Conservation (phyloP, 2,797 vertebrate species). For the Apogon hyalosoma region DNA sequence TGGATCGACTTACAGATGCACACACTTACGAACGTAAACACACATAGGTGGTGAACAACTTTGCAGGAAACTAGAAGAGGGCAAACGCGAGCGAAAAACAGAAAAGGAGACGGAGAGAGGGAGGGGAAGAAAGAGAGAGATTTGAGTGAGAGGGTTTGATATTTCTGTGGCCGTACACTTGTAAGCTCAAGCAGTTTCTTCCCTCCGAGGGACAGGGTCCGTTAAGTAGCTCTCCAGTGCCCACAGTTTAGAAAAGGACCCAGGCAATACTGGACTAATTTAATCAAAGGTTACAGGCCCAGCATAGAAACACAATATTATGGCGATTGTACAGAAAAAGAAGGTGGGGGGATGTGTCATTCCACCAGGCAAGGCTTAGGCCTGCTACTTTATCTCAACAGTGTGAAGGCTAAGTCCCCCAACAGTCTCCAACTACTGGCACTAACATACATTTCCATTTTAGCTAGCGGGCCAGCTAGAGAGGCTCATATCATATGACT, state of each 20-base stretch:
- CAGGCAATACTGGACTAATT: conserved; percentile 82
- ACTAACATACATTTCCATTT: conserved; percentile 76
- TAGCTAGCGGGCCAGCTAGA: conserved; percentile 66
- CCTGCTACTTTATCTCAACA: conserved; percentile 80
- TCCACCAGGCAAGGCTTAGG: conserved; percentile 81
- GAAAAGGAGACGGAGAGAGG: conserved; percentile 47
- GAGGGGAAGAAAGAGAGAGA: conserved; percentile 57
- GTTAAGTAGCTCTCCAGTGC: conserved; percentile 83
- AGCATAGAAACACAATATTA: conserved; percentile 83
- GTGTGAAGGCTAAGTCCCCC: conserved; percentile 77
- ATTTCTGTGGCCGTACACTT: conserved; percentile 80
- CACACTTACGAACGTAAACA: conserved; percentile 16
- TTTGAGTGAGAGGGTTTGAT: conserved; percentile 80
- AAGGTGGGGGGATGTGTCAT: conserved; percentile 74
- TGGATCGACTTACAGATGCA: conserved; percentile 66
- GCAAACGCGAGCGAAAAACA: conserved; percentile 43
- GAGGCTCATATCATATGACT: conserved; percentile 65
- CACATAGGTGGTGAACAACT: conserved; percentile 39
- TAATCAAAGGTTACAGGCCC: conserved; percentile 85
- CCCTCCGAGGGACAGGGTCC: conserved; percentile 81
- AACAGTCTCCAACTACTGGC: conserved; percentile 68
- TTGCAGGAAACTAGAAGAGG: conserved; percentile 48
- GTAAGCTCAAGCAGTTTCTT: conserved; percentile 82
- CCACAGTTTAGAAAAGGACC: conserved; percentile 83
- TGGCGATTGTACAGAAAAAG: conserved; percentile 78